Evolutionary conservation across 37 sponge, comb jelly and placozoan genomes (phyloP).

Genomic region (Axinella damicornis): DNA sequence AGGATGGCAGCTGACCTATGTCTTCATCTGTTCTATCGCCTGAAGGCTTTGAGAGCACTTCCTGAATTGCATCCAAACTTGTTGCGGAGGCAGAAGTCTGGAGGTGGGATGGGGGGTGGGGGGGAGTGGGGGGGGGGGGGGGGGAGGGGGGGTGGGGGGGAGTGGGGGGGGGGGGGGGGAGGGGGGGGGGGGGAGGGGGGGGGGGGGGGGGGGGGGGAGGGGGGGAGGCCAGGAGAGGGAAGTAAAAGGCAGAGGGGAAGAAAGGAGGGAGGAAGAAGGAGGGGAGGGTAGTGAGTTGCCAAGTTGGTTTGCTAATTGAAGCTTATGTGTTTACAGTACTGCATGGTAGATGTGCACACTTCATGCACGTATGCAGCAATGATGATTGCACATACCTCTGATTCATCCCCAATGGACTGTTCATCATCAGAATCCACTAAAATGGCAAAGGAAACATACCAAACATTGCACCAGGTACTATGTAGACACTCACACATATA

Average conservation of each 20-base stretch:
- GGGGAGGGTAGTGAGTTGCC: too few species aligned
- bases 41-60: slow-evolving; percentile 69
- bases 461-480: too few species aligned
- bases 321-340: too few species aligned
- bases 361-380: too few species aligned
- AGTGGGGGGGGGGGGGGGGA: too few species aligned
- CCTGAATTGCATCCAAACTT: slow-evolving; percentile 76
- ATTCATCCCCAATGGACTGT: slow-evolving; percentile 44
- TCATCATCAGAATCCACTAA: slow-evolving; percentile 82
- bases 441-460: neutral
- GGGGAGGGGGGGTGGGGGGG: neutral
- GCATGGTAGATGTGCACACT: too few species aligned
- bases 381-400: slow-evolving; percentile 56
- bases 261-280: too few species aligned
- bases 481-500: too few species aligned
- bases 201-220: too few species aligned
- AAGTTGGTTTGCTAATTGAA: too few species aligned
- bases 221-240: too few species aligned
- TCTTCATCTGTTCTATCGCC: slow-evolving; percentile 72
- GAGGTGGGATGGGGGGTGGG: neutral
- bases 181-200: too few species aligned
- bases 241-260: neutral
- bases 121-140: neutral
- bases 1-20: slow-evolving; percentile 60
- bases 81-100: slow-evolving; percentile 27